Evolutionary conservation across 2,797 vertebrate species (phyloP), one percentile per base, ranked within the genome.

Genomic region (Takifugu ocellatus): DNA sequence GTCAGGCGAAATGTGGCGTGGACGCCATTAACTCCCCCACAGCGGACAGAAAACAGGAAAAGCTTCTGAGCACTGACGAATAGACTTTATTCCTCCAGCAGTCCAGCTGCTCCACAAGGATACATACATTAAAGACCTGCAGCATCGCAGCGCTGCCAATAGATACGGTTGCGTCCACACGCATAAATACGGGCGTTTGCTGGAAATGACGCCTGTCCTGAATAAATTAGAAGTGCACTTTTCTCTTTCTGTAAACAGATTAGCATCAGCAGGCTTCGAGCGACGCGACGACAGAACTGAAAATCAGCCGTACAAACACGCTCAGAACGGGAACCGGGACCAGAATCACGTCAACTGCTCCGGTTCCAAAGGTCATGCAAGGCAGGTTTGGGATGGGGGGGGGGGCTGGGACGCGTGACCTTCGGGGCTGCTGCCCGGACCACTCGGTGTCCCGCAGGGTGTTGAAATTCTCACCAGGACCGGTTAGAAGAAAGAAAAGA

Each of bases 81-180:
- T 12, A 65, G 0, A 25, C 47, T 85, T 82, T 84, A 82, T 75
- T 82, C 42, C 24, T 54, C 0, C 2, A 54, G 68, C 78, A 85
- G 74, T 68, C 86, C 84, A 78, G 85, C 85, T 87, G 83, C 75
- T 26, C 14, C 5, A 42, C 17, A 51, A 12, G 36, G 2, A 10
- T 39, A 39, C 33, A 45, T 56, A 56, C 59, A 56, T 56, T 75
- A 24, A 72, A 25, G 50, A 55, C 16, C 25, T 39, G 11, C 17
- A 24, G 26, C 10, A 26, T 63, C 25, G 67, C 52, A 74, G 7
- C 68, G 65, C 65, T 61, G 63, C 72, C 60, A 75, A 54, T 17
- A 61, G n/a, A 48, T 25, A 48, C 25, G 2, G 14, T 39, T 0
- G 11, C 11, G n/a, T 44, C n/a, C 16, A 16, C 15, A 44, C 4